Conservation (phyloP, 2,888 invertebrate species). For the Erebia aethiops region DNA sequence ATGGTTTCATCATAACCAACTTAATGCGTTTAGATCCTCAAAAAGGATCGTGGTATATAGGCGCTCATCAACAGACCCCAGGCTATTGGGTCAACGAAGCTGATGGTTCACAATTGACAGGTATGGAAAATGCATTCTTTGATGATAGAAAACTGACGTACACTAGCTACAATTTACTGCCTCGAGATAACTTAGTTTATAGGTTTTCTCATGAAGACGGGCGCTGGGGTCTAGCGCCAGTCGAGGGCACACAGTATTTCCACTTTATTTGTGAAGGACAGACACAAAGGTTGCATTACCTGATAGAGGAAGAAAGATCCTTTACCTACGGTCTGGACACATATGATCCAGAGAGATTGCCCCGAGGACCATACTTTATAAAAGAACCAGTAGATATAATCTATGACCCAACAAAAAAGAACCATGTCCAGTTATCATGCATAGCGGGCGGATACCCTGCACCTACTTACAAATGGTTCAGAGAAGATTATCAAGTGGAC, state of each 20-base stretch:
- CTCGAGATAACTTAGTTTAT: conserved; percentile 90
- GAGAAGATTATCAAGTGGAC: conserved; percentile 93
- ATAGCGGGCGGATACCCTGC: conserved; percentile 94
- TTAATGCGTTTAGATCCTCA: conserved; percentile 93
- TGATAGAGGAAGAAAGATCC: conserved; percentile 88
- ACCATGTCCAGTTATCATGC: conserved; percentile 91
- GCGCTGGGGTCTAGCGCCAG: conserved; percentile 93
- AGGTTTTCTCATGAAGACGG: conserved; percentile 87
- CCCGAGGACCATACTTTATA: conserved; percentile 94
- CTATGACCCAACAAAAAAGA: conserved; percentile 90
- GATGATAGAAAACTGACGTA: conserved; percentile 79
- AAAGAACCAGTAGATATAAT: conserved; percentile 92
- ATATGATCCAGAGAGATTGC: conserved; percentile 90
- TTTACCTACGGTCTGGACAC: conserved; percentile 94
- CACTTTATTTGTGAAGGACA: conserved; percentile 95
- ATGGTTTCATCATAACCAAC: conserved; percentile 92
- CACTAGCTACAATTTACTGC: conserved; percentile 77
- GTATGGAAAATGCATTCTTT: conserved; percentile 92
- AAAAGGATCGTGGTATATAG: conserved; percentile 93
- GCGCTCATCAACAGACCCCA: conserved; percentile 88
- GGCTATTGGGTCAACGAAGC: conserved; percentile 92
- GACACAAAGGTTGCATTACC: conserved; percentile 86
- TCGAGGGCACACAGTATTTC: conserved; percentile 88
- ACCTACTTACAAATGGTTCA: conserved; percentile 95
- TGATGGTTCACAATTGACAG: conserved; percentile 90